These are phyloP conservation scores for Oscheius sp. DNA, from an alignment of 1,140 invertebrate genomes.

Conservation along the genomic window DNA sequence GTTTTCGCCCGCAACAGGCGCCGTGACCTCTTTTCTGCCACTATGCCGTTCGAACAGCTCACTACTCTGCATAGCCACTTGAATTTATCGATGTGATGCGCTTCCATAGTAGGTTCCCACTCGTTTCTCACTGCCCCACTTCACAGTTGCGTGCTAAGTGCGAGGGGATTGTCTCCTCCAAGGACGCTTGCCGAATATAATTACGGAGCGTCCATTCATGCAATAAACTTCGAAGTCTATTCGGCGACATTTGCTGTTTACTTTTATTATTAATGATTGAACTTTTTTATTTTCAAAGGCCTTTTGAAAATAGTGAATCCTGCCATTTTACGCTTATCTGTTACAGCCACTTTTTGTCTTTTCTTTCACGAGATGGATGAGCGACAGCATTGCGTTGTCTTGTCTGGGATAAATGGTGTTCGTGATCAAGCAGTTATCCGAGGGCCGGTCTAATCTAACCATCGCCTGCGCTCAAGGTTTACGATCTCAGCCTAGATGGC, in stretches of 20 bases:
- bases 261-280: no score
- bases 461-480: conserved; percentile 6
- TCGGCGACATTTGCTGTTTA: no score
- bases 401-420: no score
- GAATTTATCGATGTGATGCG: no score
- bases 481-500: conserved; percentile 12
- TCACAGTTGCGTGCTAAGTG: conserved; percentile 13
- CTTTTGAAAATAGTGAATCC: no score
- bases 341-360: not conserved
- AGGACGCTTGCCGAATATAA: not conserved
- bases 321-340: not conserved
- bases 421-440: not conserved
- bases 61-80: not conserved
- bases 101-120: not conserved
- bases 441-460: conserved; percentile 1
- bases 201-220: not conserved
- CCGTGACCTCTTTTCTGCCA: not conserved
- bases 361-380: not conserved
- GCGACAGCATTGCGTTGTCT: no score
- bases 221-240: no score
- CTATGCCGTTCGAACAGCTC: not conserved
- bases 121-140: not conserved
- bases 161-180: not conserved
- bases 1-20: conserved; percentile 9
- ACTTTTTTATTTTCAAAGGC: no score